Evolutionary conservation across 2,113 vertebrate species (phyloP), one percentile per base, ranked within the genome.

Genomic region (Corythaeola cristata): DNA sequence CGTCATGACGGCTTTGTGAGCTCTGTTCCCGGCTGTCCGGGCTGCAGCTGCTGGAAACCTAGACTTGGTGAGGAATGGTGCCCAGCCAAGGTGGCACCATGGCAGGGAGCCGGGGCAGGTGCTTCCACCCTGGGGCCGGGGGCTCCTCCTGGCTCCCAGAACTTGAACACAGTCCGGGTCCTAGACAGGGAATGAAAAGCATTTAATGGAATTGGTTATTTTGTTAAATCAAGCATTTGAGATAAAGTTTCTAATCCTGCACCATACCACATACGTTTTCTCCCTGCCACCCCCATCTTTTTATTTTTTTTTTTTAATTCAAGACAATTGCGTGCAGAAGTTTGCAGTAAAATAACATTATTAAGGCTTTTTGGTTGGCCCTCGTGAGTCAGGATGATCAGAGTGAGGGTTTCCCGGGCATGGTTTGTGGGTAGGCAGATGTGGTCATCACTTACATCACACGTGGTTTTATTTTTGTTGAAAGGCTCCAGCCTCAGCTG

Each of bases 261-360:
- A 15, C 58, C 41, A 13, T 30, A 37, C 5, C 5, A 3, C 4
- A 4, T 21, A 5, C 1, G 0, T 66, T 79, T 19, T 32, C n/a
- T 50, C 17, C 17, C 41, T 5, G 2, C 10, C 5, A 6, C 6
- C 12, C 4, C 30, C 16, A 12, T 7, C 10, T 5, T 20, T 27
- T 13, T 24, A 5, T 52, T 53, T 53, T 28, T 55, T 11, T 37
- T 30, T 28, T 55, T 11, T 37, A 26, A 44, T 44, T 44, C 41
- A 75, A 69, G 26, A 24, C 10, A 41, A 23, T 9, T 49, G n/a
- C 8, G 17, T 27, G 21, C 26, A 24, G 62, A 63, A 63, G 12
- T 63, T 24, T 69, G 17, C 32, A n/a, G 28, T 64, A 64, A 69
- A 92, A 58, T 24, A 33, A 44, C 20, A 44, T 69, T 20, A 44